Evolutionary conservation across 1,140 invertebrate species (phyloP).

Genomic region (Penaeus indicus): DNA sequence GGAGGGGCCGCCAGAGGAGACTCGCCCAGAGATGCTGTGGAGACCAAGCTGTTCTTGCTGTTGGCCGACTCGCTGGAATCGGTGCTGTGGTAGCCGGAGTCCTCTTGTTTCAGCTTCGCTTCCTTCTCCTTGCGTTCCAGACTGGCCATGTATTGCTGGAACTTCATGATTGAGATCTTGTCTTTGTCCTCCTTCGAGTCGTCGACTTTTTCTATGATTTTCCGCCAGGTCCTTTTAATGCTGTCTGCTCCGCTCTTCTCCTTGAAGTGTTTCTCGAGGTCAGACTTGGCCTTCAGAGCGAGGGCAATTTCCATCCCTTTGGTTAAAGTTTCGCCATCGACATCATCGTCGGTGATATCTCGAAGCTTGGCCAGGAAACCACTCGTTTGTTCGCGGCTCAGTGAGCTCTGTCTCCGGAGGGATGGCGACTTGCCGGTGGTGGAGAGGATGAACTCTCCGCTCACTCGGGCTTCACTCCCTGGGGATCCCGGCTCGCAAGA

Average conservation of each 20-base stretch:
- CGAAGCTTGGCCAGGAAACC: conserved; percentile 28
- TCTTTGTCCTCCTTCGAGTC: conserved; percentile 49
- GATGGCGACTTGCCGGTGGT: conserved; percentile 44
- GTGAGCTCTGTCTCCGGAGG: conserved; percentile 36
- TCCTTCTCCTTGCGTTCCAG: conserved; percentile 43
- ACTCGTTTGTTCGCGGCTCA: conserved; percentile 47
- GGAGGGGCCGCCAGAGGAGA: neutral
- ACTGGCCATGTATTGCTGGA: conserved; percentile 52
- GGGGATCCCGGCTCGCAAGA: conserved; percentile 25
- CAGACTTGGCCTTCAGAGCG: conserved; percentile 50
- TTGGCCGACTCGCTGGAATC: conserved; percentile 62
- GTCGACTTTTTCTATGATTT: conserved; percentile 56
- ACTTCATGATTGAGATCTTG: conserved; percentile 37
- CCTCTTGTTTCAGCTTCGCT: conserved; percentile 55
- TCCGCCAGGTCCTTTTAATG: conserved; percentile 58
- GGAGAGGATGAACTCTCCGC: conserved; percentile 55
- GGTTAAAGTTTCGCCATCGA: conserved; percentile 19
- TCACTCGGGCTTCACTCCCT: conserved; percentile 49
- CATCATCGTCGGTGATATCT: conserved; percentile 17
- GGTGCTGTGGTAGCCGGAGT: conserved; percentile 63
- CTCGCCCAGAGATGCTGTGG: neutral
- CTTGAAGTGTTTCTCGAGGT: conserved; percentile 56
- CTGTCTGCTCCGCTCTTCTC: conserved; percentile 52
- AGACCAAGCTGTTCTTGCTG: neutral
- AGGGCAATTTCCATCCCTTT: conserved; percentile 60